Percentiles rank a stretch among this genome's conserved stretches.
Conservation (phyloP, 2,888 invertebrate species). For the Xanthia icteritia region DNA sequence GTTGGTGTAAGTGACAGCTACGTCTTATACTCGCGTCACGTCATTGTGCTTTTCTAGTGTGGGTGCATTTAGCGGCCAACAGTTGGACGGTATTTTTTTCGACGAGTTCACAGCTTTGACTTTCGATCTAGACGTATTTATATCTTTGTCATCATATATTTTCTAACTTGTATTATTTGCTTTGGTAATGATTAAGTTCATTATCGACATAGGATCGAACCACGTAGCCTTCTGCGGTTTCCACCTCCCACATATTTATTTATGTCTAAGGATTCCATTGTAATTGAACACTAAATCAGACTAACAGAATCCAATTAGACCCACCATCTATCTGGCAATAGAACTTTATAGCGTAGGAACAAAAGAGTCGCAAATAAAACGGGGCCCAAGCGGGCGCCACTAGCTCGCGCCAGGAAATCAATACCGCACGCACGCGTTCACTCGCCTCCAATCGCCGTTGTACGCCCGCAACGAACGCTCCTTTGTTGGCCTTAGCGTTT, state of each 20-base stretch:
- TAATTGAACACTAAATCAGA: constrained; percentile 12
- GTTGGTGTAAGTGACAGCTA: no score
- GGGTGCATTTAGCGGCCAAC: no score
- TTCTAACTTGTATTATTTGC: not conserved
- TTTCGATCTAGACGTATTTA: no score
- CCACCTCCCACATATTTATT: not conserved
- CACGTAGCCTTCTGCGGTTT: not conserved
- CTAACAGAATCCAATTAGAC: constrained; percentile 43
- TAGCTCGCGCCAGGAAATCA: constrained; percentile 48
- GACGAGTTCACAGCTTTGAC: no score
- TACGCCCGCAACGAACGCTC: constrained; percentile 11
- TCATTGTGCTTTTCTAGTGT: no score
- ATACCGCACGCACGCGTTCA: constrained; percentile 60
- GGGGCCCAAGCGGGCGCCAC: constrained; percentile 41
- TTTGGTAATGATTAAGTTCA: not conserved
- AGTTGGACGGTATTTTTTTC: no score
- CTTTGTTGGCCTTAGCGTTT: constrained; percentile 34
- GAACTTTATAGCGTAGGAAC: constrained; percentile 22
- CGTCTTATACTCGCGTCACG: no score
- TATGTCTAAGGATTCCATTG: not conserved
- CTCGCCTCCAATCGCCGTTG: not conserved
- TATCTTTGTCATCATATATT: not conserved
- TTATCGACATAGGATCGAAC: not conserved
- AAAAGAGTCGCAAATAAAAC: constrained; percentile 46
- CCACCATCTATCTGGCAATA: not conserved